These are phyloP conservation scores for Ictalurus furcatus DNA, from an alignment of 2,113 vertebrate genomes.

Conservation along the genomic window DNA sequence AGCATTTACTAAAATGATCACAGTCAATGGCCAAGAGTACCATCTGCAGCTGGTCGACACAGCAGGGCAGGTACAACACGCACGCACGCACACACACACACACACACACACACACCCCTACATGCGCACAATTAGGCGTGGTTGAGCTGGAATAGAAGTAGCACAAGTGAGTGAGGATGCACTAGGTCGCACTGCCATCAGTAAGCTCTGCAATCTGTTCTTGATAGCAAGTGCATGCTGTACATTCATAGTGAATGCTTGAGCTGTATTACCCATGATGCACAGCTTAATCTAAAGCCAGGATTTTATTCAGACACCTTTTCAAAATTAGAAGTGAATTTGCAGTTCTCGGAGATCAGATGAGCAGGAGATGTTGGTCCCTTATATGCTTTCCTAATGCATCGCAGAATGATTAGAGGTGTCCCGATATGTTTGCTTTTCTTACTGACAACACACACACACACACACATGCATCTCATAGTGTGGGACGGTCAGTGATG, in stretches of 20 bases:
- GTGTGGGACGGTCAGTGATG: not conserved
- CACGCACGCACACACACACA: not conserved
- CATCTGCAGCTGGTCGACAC: conserved; percentile 98
- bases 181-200: not conserved
- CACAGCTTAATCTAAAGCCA: not conserved
- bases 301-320: not conserved
- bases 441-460: not conserved
- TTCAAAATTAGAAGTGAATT: not conserved
- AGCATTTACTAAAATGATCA: conserved; percentile 99
- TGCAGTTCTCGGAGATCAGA: not conserved
- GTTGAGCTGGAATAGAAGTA: not conserved
- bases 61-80: conserved; percentile 85
- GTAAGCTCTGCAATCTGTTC: not conserved
- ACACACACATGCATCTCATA: not conserved
- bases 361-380: not conserved
- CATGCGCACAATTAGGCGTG: not conserved
- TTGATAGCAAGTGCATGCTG: not conserved
- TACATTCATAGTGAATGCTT: not conserved
- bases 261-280: not conserved
- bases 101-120: not conserved
- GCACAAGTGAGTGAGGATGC: not conserved
- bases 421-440: not conserved
- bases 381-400: not conserved
- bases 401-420: no score
- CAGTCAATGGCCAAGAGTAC: conserved; percentile 98